phyloP scores from a whole-genome alignment of 2,113 vertebrate species.

The Orthochromis malagaraziensis region DNA sequence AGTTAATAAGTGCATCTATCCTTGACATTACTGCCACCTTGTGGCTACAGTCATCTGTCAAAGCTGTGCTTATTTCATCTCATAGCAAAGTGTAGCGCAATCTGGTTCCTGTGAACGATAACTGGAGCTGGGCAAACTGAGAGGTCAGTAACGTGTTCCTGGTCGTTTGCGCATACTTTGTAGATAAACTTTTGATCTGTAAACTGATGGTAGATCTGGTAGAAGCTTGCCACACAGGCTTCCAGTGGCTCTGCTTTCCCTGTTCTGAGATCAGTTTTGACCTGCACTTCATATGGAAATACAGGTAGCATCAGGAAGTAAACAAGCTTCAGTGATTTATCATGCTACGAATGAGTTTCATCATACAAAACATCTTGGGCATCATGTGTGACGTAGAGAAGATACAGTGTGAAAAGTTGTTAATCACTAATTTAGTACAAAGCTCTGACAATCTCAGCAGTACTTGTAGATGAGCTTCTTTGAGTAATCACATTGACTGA shows the following conservation, averaged over 20 bases:
- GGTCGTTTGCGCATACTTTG: fast-evolving
- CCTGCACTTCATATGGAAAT: not conserved
- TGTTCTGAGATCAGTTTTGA: not conserved
- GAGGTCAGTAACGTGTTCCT: not conserved
- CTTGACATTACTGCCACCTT: not conserved
- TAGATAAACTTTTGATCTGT: not conserved
- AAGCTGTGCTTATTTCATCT: not conserved
- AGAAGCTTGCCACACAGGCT: not conserved
- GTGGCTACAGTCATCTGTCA: not conserved
- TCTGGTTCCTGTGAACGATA: not conserved
- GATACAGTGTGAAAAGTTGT: not conserved
- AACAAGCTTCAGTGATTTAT: not conserved
- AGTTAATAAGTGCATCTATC: not conserved
- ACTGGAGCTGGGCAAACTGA: not conserved
- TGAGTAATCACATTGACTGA: not conserved
- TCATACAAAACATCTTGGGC: not conserved
- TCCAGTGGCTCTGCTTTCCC: not conserved
- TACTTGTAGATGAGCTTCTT: not conserved
- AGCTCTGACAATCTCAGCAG: not conserved
- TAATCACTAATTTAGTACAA: not conserved
- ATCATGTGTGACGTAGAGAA: fast-evolving
- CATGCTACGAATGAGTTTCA: fast-evolving
- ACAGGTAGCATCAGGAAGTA: not conserved
- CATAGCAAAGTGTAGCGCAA: not conserved
- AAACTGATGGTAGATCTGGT: not conserved